Base-by-base conservation (phyloP, 2,113 vertebrate species). In the Chionodraco myersi region DNA sequence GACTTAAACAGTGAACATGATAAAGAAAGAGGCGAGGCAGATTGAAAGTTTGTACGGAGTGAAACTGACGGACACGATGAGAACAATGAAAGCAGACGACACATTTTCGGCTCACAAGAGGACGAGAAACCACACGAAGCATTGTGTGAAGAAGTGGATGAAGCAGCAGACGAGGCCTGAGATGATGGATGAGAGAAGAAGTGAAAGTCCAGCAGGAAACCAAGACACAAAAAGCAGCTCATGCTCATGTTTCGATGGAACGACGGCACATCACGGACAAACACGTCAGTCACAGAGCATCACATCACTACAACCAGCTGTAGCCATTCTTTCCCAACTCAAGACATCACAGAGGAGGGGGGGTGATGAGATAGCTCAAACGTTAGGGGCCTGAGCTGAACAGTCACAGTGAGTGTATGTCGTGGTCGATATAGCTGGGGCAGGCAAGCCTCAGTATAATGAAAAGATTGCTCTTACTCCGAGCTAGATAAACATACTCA, bases 211-310 rank as follows among this genome's bases (percentile, higher is more conserved):
- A 64, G 83, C 88, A 34, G 83, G 61, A 81, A 81, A 84, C 79
- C 75, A 84, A 90, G 94, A 96, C 93, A 92, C 67, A 75, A 74
- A 80, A 91, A 93, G 94, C 92, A 79, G 94, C 48, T 96, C 96
- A 98, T 95, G 94, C 95, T 93, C 75, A 89, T 88, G 90, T 91
- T 76, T 86, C 67, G 23, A 91, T 93, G 90, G 78, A 72, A 80
- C 85, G 87, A 91, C 89, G 90, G 91, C 83, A 93, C 87, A 86
- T 85, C 83, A 87, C 83, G 79, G 72, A 91, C 88, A 88, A 85
- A 90, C 83, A 93, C 85, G 65, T 16, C 89, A 87, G 85, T 90
- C 80, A 92, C 91, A 88, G 79, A 88, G 90, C 89, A 86, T 88
- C 81, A 91, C 85, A 89, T 41, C 87, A 21, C 90, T 88, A 73